These are phyloP conservation scores for Aphidius colemani DNA, from an alignment of 2,888 invertebrate genomes.

Conservation along the genomic window DNA sequence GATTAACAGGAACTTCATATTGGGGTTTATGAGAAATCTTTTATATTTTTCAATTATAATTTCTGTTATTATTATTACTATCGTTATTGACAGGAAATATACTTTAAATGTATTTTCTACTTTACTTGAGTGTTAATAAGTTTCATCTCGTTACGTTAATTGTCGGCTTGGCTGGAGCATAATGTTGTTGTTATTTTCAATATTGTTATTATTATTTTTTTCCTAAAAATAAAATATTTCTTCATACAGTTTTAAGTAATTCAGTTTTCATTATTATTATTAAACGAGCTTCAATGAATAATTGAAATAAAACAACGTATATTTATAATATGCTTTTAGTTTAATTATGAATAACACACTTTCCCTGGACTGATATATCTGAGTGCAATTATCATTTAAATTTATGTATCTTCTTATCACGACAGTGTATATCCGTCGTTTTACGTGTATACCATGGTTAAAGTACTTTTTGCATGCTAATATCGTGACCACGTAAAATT, in stretches of 20 bases:
- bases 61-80: too few relatives aligned
- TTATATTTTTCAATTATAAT: background rate
- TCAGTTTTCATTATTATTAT: background rate
- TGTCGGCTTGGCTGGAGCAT: constrained; percentile 1
- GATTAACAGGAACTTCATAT: too few relatives aligned
- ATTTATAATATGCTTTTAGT: background rate
- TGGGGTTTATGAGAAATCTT: background rate
- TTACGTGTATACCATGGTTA: background rate
- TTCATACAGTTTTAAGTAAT: too few relatives aligned
- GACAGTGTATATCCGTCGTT: background rate
- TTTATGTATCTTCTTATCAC: constrained; percentile 11
- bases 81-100: constrained; percentile 9
- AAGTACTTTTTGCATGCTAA: constrained; percentile 6
- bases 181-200: background rate
- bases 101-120: background rate
- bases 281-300: background rate
- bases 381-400: constrained; percentile 10
- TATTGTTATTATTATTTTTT: background rate
- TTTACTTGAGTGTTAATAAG: constrained; percentile 26
- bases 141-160: constrained; percentile 31
- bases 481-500: background rate
- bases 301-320: background rate
- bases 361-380: background rate
- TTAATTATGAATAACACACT: constrained; percentile 1
- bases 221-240: too few relatives aligned